Conservation (phyloP, 1,140 invertebrate species). For the Drosophila jambulina region DNA sequence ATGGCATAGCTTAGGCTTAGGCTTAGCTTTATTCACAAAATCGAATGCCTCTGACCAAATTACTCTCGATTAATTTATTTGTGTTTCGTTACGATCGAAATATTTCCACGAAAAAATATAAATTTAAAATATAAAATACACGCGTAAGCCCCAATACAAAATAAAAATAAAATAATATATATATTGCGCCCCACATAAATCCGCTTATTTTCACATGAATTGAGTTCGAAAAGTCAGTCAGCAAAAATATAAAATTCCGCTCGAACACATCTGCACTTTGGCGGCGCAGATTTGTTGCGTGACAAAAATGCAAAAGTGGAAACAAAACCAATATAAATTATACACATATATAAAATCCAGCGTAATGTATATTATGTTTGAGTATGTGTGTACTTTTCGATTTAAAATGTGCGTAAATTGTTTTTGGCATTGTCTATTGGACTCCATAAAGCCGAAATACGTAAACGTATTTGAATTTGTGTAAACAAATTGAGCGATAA, state of each 20-base stretch:
- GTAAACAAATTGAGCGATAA: conserved; percentile 63
- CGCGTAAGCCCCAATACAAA: conserved; percentile 7
- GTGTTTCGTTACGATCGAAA: neutral
- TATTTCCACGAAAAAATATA: conserved; percentile 5
- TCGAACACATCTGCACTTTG: conserved; percentile 40
- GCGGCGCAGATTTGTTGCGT: conserved; percentile 45
- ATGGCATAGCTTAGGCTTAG: conserved; percentile 1
- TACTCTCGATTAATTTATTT: conserved; percentile 26
- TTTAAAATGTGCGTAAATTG: conserved; percentile 51
- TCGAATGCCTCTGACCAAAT: neutral
- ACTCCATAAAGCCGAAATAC: conserved; percentile 30
- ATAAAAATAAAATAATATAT: conserved; percentile 23
- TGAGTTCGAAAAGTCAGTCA: conserved; percentile 48
- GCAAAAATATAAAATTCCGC: conserved; percentile 50
- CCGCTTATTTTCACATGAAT: conserved; percentile 58
- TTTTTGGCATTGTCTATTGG: conserved; percentile 16
- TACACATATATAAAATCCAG: conserved; percentile 18
- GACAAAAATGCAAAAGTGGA: conserved; percentile 45
- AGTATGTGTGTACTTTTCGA: conserved; percentile 33
- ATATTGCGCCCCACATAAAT: conserved; percentile 37
- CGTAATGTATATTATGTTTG: neutral
- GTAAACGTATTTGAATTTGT: conserved; percentile 32
- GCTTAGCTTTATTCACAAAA: neutral
- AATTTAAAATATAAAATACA: conserved; percentile 41
- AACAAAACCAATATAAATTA: conserved; percentile 35